phyloP scores from a whole-genome alignment of 2,113 vertebrate genomes.

The Mugil cephalus region DNA sequence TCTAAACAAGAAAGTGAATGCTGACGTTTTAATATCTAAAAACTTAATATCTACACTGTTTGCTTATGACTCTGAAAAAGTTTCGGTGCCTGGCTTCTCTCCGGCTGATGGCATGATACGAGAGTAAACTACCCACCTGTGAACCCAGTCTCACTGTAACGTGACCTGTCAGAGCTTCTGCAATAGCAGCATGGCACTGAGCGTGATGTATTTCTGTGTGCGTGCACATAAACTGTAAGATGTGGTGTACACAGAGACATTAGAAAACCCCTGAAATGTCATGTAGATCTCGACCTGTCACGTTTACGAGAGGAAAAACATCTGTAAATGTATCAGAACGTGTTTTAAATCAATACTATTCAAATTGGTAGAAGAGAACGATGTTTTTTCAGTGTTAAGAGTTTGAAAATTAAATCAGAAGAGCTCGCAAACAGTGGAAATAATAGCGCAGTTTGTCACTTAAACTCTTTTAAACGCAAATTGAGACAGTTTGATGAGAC shows the following conservation, averaged over 20 bases:
- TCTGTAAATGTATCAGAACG: too few species aligned
- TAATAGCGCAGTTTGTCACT: too few species aligned
- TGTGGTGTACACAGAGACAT: conserved; percentile 20
- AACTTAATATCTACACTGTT: background rate
- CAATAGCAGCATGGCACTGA: conserved; percentile 33
- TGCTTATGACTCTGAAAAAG: conserved; percentile 11
- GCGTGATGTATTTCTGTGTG: conserved; percentile 30
- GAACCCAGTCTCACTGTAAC: conserved; percentile 59
- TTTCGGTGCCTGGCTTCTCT: conserved; percentile 42
- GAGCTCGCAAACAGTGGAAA: conserved; percentile 5
- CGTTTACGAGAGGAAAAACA: background rate
- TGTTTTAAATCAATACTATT: background rate
- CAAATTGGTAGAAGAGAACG: background rate
- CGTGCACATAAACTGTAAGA: conserved; percentile 37
- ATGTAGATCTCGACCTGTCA: background rate
- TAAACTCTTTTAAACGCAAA: conserved; percentile 20
- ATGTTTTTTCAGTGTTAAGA: background rate
- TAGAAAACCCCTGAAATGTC: conserved; percentile 19
- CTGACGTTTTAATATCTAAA: conserved; percentile 29
- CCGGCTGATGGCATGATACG: conserved; percentile 26
- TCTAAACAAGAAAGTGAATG: background rate
- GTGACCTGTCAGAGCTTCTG: conserved; percentile 37
- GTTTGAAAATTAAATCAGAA: background rate
- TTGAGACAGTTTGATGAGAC: background rate
- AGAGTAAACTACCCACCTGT: conserved; percentile 54